Evolutionary conservation across 2,113 vertebrate genomes (phyloP).

Genomic region (Stegostoma tigrinum): DNA sequence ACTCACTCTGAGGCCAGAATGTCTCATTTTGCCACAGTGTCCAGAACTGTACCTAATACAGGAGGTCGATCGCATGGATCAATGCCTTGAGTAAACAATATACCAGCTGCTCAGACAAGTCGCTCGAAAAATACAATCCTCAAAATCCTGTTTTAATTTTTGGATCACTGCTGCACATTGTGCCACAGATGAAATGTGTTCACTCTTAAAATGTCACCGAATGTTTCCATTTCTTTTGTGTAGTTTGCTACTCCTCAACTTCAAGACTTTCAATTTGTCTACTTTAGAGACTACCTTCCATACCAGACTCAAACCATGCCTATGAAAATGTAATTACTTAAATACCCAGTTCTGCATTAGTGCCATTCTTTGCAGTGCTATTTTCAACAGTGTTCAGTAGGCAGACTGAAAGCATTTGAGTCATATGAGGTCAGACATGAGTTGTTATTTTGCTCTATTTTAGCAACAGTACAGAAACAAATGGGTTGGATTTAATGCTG

Average conservation of each 20-base stretch:
- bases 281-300: background rate
- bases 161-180: background rate
- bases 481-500: too few species aligned
- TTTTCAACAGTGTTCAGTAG: background rate
- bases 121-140: background rate
- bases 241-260: background rate
- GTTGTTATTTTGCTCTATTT: background rate
- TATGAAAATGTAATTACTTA: background rate
- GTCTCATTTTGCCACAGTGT: background rate
- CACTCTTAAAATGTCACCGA: background rate
- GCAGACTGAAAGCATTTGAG: background rate
- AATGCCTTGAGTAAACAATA: background rate
- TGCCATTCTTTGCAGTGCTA: background rate
- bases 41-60: background rate
- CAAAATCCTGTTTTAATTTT: background rate
- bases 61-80: background rate
- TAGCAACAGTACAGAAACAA: background rate
- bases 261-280: background rate
- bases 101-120: background rate
- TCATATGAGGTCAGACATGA: background rate
- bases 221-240: background rate
- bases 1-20: background rate
- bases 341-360: background rate
- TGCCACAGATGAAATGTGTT: too few species aligned
- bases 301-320: background rate